Evolutionary conservation across 1,140 invertebrate genomes (phyloP), one percentile per base, ranked within the genome.

Genomic region (Manduca sexta): DNA sequence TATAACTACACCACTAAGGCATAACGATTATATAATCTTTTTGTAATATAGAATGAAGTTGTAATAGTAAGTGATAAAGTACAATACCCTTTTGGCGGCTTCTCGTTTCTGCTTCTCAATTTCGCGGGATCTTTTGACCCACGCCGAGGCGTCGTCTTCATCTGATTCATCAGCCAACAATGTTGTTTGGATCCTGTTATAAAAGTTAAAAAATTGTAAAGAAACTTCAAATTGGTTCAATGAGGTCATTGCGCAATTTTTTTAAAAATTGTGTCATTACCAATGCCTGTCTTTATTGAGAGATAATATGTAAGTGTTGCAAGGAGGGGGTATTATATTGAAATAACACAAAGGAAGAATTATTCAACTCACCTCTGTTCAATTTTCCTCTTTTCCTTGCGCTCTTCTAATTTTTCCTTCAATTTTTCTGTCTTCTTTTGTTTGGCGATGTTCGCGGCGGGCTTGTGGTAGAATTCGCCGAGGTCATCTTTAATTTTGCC

Each of bases 391-490:
- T 95, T 97, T 68, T 97, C 92, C 66, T 93, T 93, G 42, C 90
- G 89, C 52, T 90, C 88, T 26, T 90, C 87, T 1, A 98, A 81
- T 72, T 93, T 97, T 54, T 95, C 92, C 34, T 92, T 90, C 1
- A 99, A 65, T 73, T 96, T 95, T 62, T 98, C 94, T 0, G 90
- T 89, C 58, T 91, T 88, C 31, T 90, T 89, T 64, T 94, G 93
- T 21, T 95, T 89, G 14, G 89, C 86, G 26, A 95, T 84, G 85
- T 97, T 98, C 60, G 90, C 88, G 4, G 97, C 94, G 11, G 97
- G 96, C 75, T 94, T 95, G 79, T 99, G 97, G 61, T 97, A 93
- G 88, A 97, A 97, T 72, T 97, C 94, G 40, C 94, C 93, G 73
- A 94, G 89, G 70, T 94, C 94, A 75, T 93, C 93, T 62, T 93